Base-by-base conservation (phyloP, 2,888 invertebrate genomes). In the Leucophenga maculata region DNA sequence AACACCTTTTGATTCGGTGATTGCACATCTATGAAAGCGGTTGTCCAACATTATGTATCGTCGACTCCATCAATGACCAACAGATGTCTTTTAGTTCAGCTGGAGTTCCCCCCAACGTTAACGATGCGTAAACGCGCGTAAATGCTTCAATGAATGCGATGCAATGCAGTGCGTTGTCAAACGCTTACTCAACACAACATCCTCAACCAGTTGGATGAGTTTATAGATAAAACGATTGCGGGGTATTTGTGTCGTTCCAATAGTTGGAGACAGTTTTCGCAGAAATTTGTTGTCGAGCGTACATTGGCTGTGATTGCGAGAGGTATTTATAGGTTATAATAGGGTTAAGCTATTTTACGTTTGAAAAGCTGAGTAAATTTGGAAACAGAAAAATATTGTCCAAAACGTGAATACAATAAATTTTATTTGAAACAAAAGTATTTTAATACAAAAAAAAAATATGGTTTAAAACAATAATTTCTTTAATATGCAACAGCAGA, bases 111-210 rank as follows among this genome's bases (percentile, higher is more conserved):
- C 39, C 39, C 3, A 39, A 39, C 4, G 39, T 39, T 6, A 39
- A 39, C 8, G 39, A 39, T 52, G 52, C 16, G 16, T 52, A 20
- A 52, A 18, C 52, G 16, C 52, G 52, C 14, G 4, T 52, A 20
- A 16, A 52, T 52, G 52, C 16, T 16, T 20, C 52, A 55, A 18
- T 55, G 55, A 55, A 55, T 55, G 55, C 20, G 18, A 52, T 6
- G 52, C 39, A 39, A 39, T 39, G 39, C 39, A 9, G 8, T 11
- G 39, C 39, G 26, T 26, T 26, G 48, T 13, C 1, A 13, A 6
- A 3, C 13, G 9, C 52, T 18, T 16, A 13, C 54, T 54, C 54
- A 22, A 18, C 22, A 22, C 20, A 22, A 54, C n/a, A n/a, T n/a
- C 9, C 22, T 20, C 54, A 54, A 54, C 39, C 11, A 39, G 39